Percentiles rank a stretch among this genome's conserved stretches.
phyloP scores from a whole-genome alignment of 2,888 invertebrate genomes.

The Phyllotreta cruciferae region DNA sequence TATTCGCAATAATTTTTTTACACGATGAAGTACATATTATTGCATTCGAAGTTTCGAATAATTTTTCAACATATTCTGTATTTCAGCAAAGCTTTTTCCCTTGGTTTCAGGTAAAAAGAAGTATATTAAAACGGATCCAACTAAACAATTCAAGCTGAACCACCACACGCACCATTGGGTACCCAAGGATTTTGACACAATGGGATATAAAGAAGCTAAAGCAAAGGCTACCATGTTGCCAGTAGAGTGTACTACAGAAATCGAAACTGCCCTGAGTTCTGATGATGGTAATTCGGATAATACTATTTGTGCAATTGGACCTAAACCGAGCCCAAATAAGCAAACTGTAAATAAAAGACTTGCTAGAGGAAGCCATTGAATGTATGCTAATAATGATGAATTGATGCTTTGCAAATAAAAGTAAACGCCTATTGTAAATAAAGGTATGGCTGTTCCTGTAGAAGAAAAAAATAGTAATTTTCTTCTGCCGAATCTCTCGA shows the following conservation, averaged over 20 bases:
- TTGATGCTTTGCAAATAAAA: slow-evolving; percentile 65
- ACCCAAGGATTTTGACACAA: slow-evolving; percentile 21
- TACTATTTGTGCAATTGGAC: slow-evolving; percentile 80
- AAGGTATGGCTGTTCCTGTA: slow-evolving; percentile 68
- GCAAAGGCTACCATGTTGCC: slow-evolving; percentile 23
- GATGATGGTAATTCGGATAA: slow-evolving; percentile 82
- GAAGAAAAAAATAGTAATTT: slow-evolving; percentile 73
- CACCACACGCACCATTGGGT: slow-evolving; percentile 27
- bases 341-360: slow-evolving; percentile 73
- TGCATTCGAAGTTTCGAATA: not conserved
- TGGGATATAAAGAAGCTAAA: slow-evolving; percentile 22
- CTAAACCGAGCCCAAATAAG: slow-evolving; percentile 73
- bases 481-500: slow-evolving; percentile 76
- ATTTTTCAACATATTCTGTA: slow-evolving; percentile 26
- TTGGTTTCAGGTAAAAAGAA: slow-evolving; percentile 24
- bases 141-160: slow-evolving; percentile 19
- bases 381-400: slow-evolving; percentile 44
- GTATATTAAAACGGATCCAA: slow-evolving; percentile 8
- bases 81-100: slow-evolving; percentile 36
- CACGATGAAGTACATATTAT: not conserved
- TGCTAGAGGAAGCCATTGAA: slow-evolving; percentile 73
- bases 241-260: slow-evolving; percentile 28
- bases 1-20: too few species aligned
- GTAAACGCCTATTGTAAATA: slow-evolving; percentile 65
- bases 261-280: slow-evolving; percentile 74